Percentiles rank a stretch among this genome's conserved stretches.
Conservation (phyloP, 2,888 invertebrate genomes). For the Eristalinus aeneus region DNA sequence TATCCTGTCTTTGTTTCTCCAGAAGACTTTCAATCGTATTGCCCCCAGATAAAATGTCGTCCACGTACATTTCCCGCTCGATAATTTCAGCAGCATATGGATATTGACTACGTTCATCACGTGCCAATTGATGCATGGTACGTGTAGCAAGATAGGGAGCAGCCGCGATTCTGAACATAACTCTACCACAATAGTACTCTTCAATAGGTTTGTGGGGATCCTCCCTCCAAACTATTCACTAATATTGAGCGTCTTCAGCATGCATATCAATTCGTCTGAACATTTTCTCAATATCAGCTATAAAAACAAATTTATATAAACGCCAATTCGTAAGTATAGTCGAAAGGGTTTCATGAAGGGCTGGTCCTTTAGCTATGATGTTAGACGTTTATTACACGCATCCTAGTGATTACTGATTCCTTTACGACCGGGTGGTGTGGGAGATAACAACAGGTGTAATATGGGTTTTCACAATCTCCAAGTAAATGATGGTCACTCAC, state of each 20-base stretch:
- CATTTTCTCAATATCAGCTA: constrained; percentile 60
- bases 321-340: constrained; percentile 48
- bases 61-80: constrained; percentile 4
- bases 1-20: no score
- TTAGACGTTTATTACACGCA: constrained; percentile 74
- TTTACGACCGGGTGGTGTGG: constrained; percentile 48
- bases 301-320: constrained; percentile 29
- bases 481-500: constrained; percentile 22
- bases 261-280: constrained; percentile 39
- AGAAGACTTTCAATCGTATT: no score
- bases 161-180: constrained; percentile 8
- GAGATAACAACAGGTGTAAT: constrained; percentile 43
- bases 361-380: no score
- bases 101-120: constrained; percentile 33
- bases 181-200: constrained; percentile 27
- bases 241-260: constrained; percentile 39
- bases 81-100: constrained; percentile 11
- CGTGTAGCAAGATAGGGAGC: background rate
- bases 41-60: constrained; percentile 13
- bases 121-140: constrained; percentile 25
- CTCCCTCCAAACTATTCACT: constrained; percentile 44
- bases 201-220: constrained; percentile 1
- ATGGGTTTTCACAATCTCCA: background rate
- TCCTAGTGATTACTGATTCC: constrained; percentile 40
- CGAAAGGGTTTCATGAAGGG: no score